These are phyloP conservation scores for Cyclina sinensis DNA, from an alignment of 1,140 invertebrate species.

Conservation along the genomic window DNA sequence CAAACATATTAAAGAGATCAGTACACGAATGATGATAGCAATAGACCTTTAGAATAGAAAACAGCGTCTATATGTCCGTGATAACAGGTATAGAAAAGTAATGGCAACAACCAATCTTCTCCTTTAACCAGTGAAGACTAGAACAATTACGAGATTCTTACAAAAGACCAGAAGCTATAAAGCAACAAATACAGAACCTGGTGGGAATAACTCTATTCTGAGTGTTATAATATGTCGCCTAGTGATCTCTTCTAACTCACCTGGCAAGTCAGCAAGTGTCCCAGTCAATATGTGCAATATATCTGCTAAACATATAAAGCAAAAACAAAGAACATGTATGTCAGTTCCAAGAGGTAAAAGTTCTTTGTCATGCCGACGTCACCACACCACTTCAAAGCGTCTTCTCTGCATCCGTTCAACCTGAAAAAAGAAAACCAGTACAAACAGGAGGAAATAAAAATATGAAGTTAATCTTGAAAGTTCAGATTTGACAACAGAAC, in stretches of 20 bases:
- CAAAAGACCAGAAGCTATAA: background rate
- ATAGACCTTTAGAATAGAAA: too few relatives aligned
- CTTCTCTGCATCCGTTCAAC: background rate
- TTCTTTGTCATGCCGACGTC: background rate
- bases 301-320: conserved; percentile 3
- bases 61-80: too few relatives aligned
- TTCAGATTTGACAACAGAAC: too few relatives aligned
- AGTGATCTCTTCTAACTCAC: background rate
- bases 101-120: too few relatives aligned
- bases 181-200: conserved; percentile 6
- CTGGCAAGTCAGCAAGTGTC: background rate
- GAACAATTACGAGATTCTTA: conserved; percentile 11
- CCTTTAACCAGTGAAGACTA: background rate
- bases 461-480: background rate
- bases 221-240: conserved; percentile 7
- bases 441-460: background rate
- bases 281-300: conserved; percentile 33
- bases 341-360: conserved; percentile 6
- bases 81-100: too few relatives aligned
- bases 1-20: too few relatives aligned
- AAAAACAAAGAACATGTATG: background rate
- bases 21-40: too few relatives aligned
- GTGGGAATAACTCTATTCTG: background rate
- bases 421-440: background rate
- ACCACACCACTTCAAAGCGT: background rate